Evolutionary conservation across 1,140 invertebrate species (phyloP).

Genomic region (Halictus rubicundus): DNA sequence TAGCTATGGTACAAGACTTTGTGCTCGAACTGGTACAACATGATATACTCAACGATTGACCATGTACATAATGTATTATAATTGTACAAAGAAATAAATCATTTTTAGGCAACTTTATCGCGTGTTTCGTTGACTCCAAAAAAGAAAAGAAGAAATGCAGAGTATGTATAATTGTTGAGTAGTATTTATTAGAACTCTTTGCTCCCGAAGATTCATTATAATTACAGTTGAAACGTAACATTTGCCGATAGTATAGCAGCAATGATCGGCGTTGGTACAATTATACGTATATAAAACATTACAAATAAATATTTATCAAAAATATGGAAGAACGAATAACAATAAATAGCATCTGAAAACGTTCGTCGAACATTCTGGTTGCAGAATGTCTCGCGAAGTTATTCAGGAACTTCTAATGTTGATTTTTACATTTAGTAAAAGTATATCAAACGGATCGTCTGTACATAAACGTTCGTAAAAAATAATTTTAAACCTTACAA

Average conservation of each 20-base stretch:
- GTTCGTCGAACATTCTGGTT: neutral
- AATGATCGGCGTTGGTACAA: neutral
- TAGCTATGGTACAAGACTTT: neutral
- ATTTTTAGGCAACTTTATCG: neutral
- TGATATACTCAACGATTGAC: no score
- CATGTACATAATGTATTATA: constrained; percentile 3
- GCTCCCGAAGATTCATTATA: no score
- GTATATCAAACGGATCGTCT: neutral
- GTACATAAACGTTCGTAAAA: neutral
- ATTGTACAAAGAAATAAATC: constrained; percentile 8
- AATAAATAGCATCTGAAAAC: neutral
- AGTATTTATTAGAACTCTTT: neutral
- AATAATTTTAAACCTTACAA: neutral
- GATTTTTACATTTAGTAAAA: no score
- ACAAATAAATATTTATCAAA: neutral
- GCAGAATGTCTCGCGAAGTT: neutral
- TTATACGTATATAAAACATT: neutral
- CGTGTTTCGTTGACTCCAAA: neutral
- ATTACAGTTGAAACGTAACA: neutral
- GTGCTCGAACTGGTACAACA: neutral
- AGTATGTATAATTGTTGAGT: no score
- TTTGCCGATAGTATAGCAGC: neutral
- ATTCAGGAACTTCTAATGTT: neutral
- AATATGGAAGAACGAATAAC: neutral
- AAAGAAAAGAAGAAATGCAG: no score